Evolutionary conservation across 2,888 invertebrate genomes (phyloP), one percentile per base, ranked within the genome.

Genomic region (Pyrocoelia pectoralis): DNA sequence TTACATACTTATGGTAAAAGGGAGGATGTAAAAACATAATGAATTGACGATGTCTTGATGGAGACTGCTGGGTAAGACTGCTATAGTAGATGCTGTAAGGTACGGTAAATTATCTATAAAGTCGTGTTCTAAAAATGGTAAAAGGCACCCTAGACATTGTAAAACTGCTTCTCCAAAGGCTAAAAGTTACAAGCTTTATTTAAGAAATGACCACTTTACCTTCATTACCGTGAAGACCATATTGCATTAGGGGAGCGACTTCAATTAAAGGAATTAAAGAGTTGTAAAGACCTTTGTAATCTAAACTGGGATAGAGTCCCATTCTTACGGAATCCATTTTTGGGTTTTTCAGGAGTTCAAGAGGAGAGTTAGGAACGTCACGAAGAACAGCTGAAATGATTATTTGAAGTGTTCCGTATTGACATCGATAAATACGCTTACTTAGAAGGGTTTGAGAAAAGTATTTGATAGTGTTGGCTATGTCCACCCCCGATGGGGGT

Each of bases 391-490:
- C 98, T 94, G 76, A 68, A 61, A 65, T 12, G 1, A 65, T 15
- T 14, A 12, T 29, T 24, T 10, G 6, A 18, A 18, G 3, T 17
- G 17, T 46, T 17, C 6, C 10, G 17, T 12, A 12, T 10, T 46
- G 15, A 46, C 5, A 17, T 46, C 3, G 2, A 13, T 8, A 40
- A 8, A 12, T 43, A 8, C 5, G 6, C 28, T 88, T 86, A 98
- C 98, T 94, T 72, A 98, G 86, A 68, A 99, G 85, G 41, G 97
- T 97, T 84, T 97, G 97, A 49, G 97, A 95, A 84, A 99, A 98
- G 84, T 97, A 98, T 82, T 98, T 97, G 77, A 99, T 89, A 60
- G 97, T 98, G 83, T 96, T 97, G 68, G 97, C 96, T 81, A 99
- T 95, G 82, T 99, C 99, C 67, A 91, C 87, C 68, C 98, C 98